Percentiles rank a stretch among this genome's conserved stretches.
Conservation (phyloP, 2,888 invertebrate genomes). For the Nemapogon koenigi region DNA sequence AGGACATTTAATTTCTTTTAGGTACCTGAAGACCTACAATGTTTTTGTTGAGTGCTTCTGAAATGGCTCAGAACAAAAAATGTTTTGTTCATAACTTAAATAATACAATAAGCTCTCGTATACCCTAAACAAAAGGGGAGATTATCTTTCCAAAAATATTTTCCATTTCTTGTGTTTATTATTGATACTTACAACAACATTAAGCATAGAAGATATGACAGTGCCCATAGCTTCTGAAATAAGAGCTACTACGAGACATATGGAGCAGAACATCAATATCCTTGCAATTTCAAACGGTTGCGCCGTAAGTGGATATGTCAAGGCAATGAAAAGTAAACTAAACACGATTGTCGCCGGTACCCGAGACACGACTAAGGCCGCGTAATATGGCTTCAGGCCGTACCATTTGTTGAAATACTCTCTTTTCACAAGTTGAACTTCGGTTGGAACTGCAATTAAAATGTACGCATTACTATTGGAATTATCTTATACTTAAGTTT, state of each 20-base stretch:
- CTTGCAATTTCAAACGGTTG: slow-evolving; percentile 77
- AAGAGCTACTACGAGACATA: slow-evolving; percentile 74
- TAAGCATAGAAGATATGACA: slow-evolving; percentile 75
- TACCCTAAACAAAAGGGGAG: too few species aligned
- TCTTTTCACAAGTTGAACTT: slow-evolving; percentile 77
- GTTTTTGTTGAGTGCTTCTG: too few species aligned
- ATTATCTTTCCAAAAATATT: too few species aligned
- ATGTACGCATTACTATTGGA: too few species aligned
- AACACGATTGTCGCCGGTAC: slow-evolving; percentile 75
- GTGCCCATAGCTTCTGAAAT: slow-evolving; percentile 83
- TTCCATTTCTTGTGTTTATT: too few species aligned
- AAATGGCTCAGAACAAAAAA: too few species aligned
- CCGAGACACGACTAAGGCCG: slow-evolving; percentile 74
- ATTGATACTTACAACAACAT: slow-evolving; percentile 77
- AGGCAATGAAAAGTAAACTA: slow-evolving; percentile 69
- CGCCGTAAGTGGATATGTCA: slow-evolving; percentile 77
- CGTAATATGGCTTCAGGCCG: slow-evolving; percentile 78
- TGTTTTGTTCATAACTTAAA: too few species aligned
- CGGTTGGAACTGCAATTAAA: slow-evolving; percentile 73
- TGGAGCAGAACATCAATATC: slow-evolving; percentile 70
- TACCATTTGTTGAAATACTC: slow-evolving; percentile 91
- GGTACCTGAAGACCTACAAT: too few species aligned
- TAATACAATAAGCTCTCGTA: too few species aligned
- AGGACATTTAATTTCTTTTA: too few species aligned
- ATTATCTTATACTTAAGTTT: too few species aligned